Evolutionary conservation across 2,113 vertebrate species (phyloP).

Genomic region (Desmodus rotundus): DNA sequence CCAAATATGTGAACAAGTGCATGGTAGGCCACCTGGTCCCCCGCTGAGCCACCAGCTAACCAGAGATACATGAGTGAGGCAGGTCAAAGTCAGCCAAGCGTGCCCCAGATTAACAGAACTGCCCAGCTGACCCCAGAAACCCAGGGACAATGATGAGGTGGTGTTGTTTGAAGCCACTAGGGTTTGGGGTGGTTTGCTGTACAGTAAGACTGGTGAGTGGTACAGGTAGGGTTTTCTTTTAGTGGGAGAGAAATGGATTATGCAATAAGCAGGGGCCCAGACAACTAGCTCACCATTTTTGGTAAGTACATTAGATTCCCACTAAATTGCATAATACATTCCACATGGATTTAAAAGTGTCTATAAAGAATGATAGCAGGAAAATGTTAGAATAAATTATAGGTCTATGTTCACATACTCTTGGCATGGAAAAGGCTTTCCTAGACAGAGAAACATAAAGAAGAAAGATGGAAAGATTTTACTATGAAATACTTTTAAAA

Average conservation of each 20-base stretch:
- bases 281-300: slow-evolving; percentile 17
- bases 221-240: background rate
- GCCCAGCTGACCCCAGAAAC: background rate
- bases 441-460: background rate
- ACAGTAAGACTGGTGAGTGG: background rate
- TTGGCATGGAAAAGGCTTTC: slow-evolving; percentile 10
- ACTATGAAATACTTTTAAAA: background rate
- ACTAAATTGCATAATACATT: slow-evolving; percentile 40
- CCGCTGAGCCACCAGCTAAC: background rate
- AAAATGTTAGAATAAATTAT: slow-evolving; percentile 41
- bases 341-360: slow-evolving; percentile 3
- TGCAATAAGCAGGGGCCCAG: background rate
- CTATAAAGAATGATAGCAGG: slow-evolving; percentile 22
- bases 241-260: background rate
- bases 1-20: background rate
- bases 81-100: background rate
- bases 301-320: slow-evolving; percentile 19
- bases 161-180: background rate
- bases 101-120: background rate
- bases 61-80: background rate
- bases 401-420: background rate
- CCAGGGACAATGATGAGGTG: background rate
- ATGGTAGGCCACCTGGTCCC: background rate
- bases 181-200: background rate
- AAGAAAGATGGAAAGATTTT: slow-evolving; percentile 5